Conservation (phyloP, 1,140 invertebrate species). For the Drosophila ogumai region DNA sequence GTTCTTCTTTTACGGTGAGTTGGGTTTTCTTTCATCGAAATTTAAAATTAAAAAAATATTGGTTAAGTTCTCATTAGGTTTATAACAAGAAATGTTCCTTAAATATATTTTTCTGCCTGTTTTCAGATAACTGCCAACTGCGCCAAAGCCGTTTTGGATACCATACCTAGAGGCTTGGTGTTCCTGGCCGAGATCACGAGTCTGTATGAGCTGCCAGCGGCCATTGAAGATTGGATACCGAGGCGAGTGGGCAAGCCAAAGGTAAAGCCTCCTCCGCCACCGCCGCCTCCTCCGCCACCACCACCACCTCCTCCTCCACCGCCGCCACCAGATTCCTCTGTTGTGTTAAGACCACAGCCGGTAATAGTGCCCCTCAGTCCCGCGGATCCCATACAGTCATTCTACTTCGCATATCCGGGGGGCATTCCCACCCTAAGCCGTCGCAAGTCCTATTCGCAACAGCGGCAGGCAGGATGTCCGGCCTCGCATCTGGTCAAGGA, state of each 20-base stretch:
- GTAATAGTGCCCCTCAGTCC: constrained; percentile 60
- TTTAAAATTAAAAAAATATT: neutral
- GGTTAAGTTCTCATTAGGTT: too few species aligned
- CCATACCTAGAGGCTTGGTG: constrained; percentile 54
- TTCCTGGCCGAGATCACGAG: constrained; percentile 44
- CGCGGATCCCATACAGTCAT: constrained; percentile 63
- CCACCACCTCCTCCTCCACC: constrained; percentile 27
- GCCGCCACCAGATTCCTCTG: constrained; percentile 6
- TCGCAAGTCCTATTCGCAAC: constrained; percentile 51
- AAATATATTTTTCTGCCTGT: neutral
- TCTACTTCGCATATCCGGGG: constrained; percentile 61
- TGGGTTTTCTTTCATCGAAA: neutral
- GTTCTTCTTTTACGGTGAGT: constrained; percentile 57
- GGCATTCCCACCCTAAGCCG: constrained; percentile 31
- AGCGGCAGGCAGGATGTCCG: constrained; percentile 54
- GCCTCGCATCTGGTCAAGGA: constrained; percentile 60
- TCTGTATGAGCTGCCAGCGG: constrained; percentile 55
- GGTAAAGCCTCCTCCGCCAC: constrained; percentile 27
- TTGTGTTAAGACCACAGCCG: constrained; percentile 21
- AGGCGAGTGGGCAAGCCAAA: constrained; percentile 47
- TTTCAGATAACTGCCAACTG: constrained; percentile 54
- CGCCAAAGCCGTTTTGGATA: constrained; percentile 56
- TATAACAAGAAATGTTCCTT: neutral
- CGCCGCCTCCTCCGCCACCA: constrained; percentile 25
- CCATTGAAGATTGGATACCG: constrained; percentile 69